Base-by-base conservation (phyloP, 2,888 invertebrate genomes). In the Tenodera sinensis region DNA sequence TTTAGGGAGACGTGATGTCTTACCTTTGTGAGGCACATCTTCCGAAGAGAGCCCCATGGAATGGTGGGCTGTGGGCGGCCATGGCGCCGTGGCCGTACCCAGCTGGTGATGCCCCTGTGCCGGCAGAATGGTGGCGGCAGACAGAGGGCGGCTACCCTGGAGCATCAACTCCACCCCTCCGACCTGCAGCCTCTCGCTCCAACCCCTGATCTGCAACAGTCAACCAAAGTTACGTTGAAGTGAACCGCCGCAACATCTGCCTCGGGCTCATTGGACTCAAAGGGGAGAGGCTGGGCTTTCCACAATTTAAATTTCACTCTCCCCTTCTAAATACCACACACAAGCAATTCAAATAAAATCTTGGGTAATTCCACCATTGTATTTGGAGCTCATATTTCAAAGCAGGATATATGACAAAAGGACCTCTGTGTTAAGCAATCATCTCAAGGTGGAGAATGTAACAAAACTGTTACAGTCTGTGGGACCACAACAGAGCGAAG, bases 11-110 rank as follows among this genome's bases (percentile, higher is more conserved):
- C 20, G 85, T 25, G 27, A 47, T 84, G 42, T 94, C 95, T 96
- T 96, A 97, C 97, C 97, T 96, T 97, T 97, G 94, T 97, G 97
- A 92, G 97, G 96, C 94, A 97, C 95, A 93, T 97, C 97, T 94
- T 97, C 97, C 91, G 93, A 93, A 92, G 93, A 93, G 91, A 93
- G 92, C 92, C 34, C 42, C 87, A 87, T 87, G 34, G 87, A 87
- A 83, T 93, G 93, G 92, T 93, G 93, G 92, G 95, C 95, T 93
- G 97, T 96, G 92, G 97, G 96, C 90, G 96, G 96, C 97, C 97
- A 97, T 92, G 97, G 96, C 93, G 96, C 96, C 94, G 97, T 96
- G 92, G 96, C 96, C 92, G 95, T 94, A 92, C 97, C 96, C 92
- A 97, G 95, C 93, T 97, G 96, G 86, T 89, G 89, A 54, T 89